These are phyloP conservation scores for Phyllotis vaccarum DNA, from an alignment of 2,797 vertebrate species.

Conservation along the genomic window DNA sequence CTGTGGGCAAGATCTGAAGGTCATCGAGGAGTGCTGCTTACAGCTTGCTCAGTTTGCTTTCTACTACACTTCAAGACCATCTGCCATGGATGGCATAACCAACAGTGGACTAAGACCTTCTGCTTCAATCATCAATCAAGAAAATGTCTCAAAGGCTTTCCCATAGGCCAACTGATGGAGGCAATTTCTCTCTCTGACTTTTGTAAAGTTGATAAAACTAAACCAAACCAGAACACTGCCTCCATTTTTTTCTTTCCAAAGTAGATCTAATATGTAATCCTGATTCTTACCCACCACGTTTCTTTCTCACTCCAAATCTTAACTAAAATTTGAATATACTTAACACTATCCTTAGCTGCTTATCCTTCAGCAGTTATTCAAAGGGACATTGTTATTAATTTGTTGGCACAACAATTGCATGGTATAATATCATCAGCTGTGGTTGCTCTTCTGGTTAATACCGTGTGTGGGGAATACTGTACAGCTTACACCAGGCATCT, in stretches of 20 bases:
- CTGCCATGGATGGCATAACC: too few species aligned
- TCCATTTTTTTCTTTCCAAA: background rate
- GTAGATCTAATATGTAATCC: background rate
- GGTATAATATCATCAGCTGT: background rate
- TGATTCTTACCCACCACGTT: background rate
- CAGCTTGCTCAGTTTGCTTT: background rate
- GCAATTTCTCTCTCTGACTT: background rate
- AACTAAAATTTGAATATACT: background rate
- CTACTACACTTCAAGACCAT: background rate
- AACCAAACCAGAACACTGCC: background rate
- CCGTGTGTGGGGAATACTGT: background rate
- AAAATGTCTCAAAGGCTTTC: background rate
- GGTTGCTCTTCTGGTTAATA: background rate
- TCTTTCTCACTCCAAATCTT: background rate
- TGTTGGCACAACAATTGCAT: background rate
- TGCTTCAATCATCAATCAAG: background rate
- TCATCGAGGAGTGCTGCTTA: background rate
- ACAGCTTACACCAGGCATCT: background rate
- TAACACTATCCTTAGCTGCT: background rate
- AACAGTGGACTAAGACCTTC: background rate
- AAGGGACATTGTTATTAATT: background rate
- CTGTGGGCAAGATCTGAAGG: background rate
- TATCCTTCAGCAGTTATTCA: background rate
- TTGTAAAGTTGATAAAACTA: background rate
- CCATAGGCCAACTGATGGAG: background rate